phyloP scores from a whole-genome alignment of 2,113 vertebrate species.

The Azemiops feae region DNA sequence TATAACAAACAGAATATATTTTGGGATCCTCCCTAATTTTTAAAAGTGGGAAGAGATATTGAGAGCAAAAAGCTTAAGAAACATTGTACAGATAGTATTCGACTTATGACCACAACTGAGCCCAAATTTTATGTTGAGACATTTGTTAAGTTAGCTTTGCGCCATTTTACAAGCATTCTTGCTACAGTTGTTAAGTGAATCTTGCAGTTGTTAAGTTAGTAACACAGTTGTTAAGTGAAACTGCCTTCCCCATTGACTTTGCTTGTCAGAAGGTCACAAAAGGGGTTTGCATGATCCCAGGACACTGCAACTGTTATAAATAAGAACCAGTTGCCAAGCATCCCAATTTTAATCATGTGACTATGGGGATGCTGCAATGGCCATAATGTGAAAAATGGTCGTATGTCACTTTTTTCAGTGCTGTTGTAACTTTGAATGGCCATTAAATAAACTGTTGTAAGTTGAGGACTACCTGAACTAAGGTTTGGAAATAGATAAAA shows the following conservation, averaged over 20 bases:
- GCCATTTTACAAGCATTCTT: too few relatives aligned
- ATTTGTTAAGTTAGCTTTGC: background rate
- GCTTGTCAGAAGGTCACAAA: background rate
- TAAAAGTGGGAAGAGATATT: background rate
- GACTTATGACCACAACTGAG: background rate
- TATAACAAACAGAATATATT: background rate
- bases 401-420: background rate
- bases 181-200: background rate
- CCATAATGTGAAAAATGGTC: background rate
- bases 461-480: background rate
- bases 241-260: background rate
- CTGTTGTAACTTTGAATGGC: background rate
- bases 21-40: background rate
- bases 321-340: background rate
- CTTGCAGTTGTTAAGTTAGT: too few relatives aligned
- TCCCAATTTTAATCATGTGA: background rate
- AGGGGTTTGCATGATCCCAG: background rate
- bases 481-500: background rate
- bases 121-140: background rate
- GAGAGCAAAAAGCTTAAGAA: background rate
- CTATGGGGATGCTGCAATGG: background rate
- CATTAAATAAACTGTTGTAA: background rate
- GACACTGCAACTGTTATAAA: background rate
- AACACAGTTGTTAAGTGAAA: background rate
- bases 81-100: background rate